A percentile compares a stretch with the other conserved stretches of the same genome.
phyloP scores from a whole-genome alignment of 2,888 invertebrate species.

The Drosophila cracens region DNA sequence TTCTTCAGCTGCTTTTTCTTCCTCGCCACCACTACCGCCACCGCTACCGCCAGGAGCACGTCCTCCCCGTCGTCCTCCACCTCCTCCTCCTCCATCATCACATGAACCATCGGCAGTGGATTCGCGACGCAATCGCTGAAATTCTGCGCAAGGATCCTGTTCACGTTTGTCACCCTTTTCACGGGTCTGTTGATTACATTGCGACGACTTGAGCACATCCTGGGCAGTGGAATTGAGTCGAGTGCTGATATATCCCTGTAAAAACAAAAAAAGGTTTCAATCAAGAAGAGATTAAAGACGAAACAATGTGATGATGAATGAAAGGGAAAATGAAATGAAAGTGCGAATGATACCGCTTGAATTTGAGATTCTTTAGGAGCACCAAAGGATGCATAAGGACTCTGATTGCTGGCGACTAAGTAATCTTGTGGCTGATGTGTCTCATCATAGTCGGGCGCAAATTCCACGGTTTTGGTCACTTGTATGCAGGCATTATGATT shows the following conservation, averaged over 20 bases:
- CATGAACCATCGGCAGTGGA: neutral
- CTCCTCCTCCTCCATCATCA: conserved; percentile 2
- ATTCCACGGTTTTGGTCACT: conserved; percentile 45
- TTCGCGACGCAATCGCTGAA: conserved; percentile 45
- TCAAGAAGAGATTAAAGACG: neutral
- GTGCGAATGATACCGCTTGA: conserved; percentile 46
- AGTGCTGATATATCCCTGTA: conserved; percentile 44
- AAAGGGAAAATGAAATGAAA: conserved; percentile 4
- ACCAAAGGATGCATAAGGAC: conserved; percentile 1
- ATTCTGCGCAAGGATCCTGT: conserved; percentile 60
- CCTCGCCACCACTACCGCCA: neutral
- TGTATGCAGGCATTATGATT: conserved; percentile 70
- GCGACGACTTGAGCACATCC: conserved; percentile 66
- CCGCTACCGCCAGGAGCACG: conserved; percentile 1
- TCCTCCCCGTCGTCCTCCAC: conserved; percentile 3
- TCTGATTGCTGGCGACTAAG: neutral
- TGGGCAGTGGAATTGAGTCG: conserved; percentile 49
- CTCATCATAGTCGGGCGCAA: conserved; percentile 38
- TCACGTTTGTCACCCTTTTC: conserved; percentile 20
- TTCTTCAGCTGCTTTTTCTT: conserved; percentile 30
- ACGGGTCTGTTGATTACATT: conserved; percentile 37
- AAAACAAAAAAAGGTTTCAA: neutral
- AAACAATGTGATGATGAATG: conserved; percentile 1
- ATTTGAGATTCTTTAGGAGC: conserved; percentile 38
- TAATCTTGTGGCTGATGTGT: conserved; percentile 1